These are phyloP conservation scores for Sterrhoptilus dennistouni DNA, from an alignment of 2,113 vertebrate species.

Conservation along the genomic window DNA sequence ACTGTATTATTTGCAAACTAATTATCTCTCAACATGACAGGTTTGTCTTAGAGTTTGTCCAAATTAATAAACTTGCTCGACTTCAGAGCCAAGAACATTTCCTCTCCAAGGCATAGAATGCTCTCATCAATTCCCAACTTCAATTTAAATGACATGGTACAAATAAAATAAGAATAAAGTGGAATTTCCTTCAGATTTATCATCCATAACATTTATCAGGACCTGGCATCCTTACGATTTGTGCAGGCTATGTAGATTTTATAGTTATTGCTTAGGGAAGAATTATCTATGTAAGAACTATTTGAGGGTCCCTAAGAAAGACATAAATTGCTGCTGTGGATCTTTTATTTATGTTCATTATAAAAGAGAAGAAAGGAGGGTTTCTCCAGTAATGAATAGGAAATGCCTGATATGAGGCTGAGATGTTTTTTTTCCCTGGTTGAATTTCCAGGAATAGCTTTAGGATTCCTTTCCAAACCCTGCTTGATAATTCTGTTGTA, in stretches of 20 bases:
- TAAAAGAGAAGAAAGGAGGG: not conserved
- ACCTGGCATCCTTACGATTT: not conserved
- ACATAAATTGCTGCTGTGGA: not conserved
- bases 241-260: not conserved
- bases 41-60: not conserved
- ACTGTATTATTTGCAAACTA: not conserved
- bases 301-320: not conserved
- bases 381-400: not conserved
- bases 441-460: not conserved
- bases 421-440: not conserved
- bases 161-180: slow-evolving; percentile 26
- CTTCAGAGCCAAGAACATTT: not conserved
- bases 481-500: not conserved
- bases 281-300: not conserved
- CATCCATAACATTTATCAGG: not conserved
- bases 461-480: not conserved
- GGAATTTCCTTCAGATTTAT: not conserved
- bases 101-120: not conserved
- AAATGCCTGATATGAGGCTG: not conserved
- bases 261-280: not conserved
- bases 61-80: not conserved
- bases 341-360: not conserved
- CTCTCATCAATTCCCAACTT: not conserved
- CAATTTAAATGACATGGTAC: not conserved
- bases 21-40: not conserved